Conservation (phyloP, 2,888 invertebrate genomes). For the Plutella xylostella region DNA sequence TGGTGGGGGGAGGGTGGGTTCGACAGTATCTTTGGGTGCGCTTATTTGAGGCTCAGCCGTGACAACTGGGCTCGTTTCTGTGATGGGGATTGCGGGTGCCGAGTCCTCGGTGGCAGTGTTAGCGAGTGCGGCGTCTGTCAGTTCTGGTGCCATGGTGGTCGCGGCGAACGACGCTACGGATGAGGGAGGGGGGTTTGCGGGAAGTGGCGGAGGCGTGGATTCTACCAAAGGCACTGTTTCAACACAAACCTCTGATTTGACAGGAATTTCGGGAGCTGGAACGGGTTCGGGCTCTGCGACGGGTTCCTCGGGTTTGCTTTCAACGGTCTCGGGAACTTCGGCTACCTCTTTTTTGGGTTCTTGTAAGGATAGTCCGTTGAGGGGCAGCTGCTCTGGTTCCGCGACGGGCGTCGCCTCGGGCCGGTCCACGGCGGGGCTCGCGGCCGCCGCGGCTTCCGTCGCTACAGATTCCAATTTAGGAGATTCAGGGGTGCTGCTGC, state of each 20-base stretch:
- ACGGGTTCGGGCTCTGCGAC: slow-evolving; percentile 28
- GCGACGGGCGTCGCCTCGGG: slow-evolving; percentile 28
- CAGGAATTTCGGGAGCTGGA: slow-evolving; percentile 48
- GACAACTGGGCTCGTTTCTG: too few relatives aligned
- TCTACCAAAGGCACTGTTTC: slow-evolving; percentile 72
- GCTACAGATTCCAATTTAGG: slow-evolving; percentile 33
- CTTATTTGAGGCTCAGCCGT: neutral
- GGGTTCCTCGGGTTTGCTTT: slow-evolving; percentile 42
- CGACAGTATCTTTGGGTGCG: neutral
- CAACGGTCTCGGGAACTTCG: slow-evolving; percentile 31
- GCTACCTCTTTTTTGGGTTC: slow-evolving; percentile 39
- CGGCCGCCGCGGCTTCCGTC: slow-evolving; percentile 21
- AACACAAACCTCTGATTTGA: slow-evolving; percentile 67
- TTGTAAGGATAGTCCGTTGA: slow-evolving; percentile 53
- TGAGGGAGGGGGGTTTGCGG: slow-evolving; percentile 79
- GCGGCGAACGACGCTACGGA: slow-evolving; percentile 81
- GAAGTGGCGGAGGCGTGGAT: slow-evolving; percentile 78
- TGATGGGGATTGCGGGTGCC: neutral
- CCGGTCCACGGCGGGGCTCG: too few relatives aligned
- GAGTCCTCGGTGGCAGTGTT: slow-evolving; percentile 1
- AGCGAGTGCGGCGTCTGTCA: slow-evolving; percentile 30
- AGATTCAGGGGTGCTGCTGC: slow-evolving; percentile 53
- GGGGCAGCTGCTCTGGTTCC: slow-evolving; percentile 47
- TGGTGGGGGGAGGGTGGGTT: neutral
- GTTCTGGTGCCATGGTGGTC: slow-evolving; percentile 73